Percentiles rank a stretch among this genome's conserved stretches.
Evolutionary conservation across 2,797 vertebrate genomes (phyloP).

Genomic region (Phalloptychus januarius): DNA sequence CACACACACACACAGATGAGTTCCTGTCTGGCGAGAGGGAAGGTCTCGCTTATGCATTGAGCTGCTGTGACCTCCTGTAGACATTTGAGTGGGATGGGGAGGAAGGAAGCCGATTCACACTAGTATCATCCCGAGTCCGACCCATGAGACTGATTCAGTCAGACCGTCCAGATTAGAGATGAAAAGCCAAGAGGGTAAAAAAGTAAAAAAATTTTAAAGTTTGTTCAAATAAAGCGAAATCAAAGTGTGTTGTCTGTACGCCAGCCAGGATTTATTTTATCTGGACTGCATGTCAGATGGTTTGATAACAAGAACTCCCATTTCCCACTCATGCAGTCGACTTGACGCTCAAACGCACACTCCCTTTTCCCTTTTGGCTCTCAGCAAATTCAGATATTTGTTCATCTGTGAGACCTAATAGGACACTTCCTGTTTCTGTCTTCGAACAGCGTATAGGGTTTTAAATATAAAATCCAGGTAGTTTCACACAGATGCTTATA

Average conservation of each 20-base stretch:
- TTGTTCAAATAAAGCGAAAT: background rate
- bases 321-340: background rate
- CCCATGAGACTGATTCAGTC: background rate
- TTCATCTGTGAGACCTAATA: background rate
- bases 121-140: conserved; percentile 14
- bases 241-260: background rate
- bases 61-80: conserved; percentile 59
- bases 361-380: conserved; percentile 6
- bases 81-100: conserved; percentile 32
- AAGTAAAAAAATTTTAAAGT: background rate
- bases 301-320: background rate
- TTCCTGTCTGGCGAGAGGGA: conserved; percentile 31
- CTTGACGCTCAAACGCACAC: background rate
- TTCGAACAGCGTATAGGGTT: background rate
- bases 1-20: conserved; percentile 18
- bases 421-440: background rate
- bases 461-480: background rate
- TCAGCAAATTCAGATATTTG: background rate
- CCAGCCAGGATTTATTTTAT: background rate
- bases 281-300: background rate
- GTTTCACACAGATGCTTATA: background rate
- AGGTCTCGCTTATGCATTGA: conserved; percentile 36
- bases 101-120: conserved; percentile 48
- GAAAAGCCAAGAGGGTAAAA: background rate
- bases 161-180: conserved; percentile 9